Evolutionary conservation across 2,888 invertebrate genomes (phyloP).

Genomic region (Dexiosoma caninum): DNA sequence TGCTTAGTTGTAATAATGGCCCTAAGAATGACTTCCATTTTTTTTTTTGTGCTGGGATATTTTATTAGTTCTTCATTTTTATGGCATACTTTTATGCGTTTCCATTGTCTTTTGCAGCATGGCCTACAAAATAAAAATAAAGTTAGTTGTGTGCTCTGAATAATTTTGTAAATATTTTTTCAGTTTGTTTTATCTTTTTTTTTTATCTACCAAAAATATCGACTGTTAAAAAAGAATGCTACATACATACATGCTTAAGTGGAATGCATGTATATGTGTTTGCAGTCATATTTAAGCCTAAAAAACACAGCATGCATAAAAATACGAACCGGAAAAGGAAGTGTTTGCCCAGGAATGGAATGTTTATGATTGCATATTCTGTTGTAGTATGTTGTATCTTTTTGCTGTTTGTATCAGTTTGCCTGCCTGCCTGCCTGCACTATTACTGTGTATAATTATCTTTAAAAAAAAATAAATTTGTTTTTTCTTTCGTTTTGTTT

Average conservation of each 20-base stretch:
- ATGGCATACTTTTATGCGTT: constrained; percentile 57
- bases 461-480: neutral
- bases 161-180: constrained; percentile 28
- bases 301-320: neutral
- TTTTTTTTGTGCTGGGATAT: too few relatives aligned
- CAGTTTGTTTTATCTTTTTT: neutral
- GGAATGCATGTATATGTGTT: neutral
- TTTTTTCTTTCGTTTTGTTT: too few relatives aligned
- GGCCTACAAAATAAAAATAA: constrained; percentile 2
- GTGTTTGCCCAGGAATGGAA: constrained; percentile 37
- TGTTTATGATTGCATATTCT: constrained; percentile 27
- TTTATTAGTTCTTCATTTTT: constrained; percentile 22
- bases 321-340: constrained; percentile 38
- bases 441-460: constrained; percentile 27
- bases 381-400: neutral
- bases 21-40: too few relatives aligned
- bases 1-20: too few relatives aligned
- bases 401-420: neutral
- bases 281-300: neutral
- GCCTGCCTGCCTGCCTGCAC: neutral
- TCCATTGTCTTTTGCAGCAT: constrained; percentile 44
- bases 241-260: neutral
- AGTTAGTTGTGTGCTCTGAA: constrained; percentile 25
- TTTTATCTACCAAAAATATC: constrained; percentile 14
- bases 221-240: neutral